phyloP scores from a whole-genome alignment of 2,888 invertebrate genomes.

The Caenorhabditis afra region DNA sequence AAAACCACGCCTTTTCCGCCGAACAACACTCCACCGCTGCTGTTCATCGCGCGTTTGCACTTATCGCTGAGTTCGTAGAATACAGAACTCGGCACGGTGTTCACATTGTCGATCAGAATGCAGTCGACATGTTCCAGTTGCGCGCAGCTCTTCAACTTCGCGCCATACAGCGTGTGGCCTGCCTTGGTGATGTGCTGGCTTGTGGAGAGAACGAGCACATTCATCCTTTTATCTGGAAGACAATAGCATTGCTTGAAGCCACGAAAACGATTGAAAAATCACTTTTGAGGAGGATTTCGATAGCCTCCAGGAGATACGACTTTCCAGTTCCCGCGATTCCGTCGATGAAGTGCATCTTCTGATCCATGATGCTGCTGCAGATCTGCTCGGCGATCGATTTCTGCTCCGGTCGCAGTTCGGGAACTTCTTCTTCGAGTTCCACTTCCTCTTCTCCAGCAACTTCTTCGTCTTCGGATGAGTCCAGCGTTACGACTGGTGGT shows the following conservation, averaged over 20 bases:
- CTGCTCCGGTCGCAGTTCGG: neutral
- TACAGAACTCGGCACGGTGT: neutral
- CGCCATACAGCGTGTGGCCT: neutral
- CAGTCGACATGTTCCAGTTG: slow-evolving; percentile 1
- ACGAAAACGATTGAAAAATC: too few species aligned
- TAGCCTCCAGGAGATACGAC: neutral
- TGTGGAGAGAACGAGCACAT: neutral
- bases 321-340: slow-evolving; percentile 11
- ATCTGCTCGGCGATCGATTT: slow-evolving; percentile 5
- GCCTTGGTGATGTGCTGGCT: neutral
- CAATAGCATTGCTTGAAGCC: neutral
- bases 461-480: too few species aligned
- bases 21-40: neutral
- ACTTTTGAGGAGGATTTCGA: neutral
- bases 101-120: slow-evolving; percentile 22
- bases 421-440: neutral
- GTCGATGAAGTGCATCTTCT: slow-evolving; percentile 17
- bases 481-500: too few species aligned
- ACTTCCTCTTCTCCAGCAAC: slow-evolving; percentile 1
- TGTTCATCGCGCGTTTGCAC: slow-evolving; percentile 3
- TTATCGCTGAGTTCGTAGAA: neutral
- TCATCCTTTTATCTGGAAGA: neutral
- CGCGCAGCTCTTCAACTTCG: neutral
- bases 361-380: neutral
- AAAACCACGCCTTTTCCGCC: slow-evolving; percentile 14